These are phyloP conservation scores for Meteorus sp. DNA, from an alignment of 1,140 invertebrate species.

Conservation along the genomic window DNA sequence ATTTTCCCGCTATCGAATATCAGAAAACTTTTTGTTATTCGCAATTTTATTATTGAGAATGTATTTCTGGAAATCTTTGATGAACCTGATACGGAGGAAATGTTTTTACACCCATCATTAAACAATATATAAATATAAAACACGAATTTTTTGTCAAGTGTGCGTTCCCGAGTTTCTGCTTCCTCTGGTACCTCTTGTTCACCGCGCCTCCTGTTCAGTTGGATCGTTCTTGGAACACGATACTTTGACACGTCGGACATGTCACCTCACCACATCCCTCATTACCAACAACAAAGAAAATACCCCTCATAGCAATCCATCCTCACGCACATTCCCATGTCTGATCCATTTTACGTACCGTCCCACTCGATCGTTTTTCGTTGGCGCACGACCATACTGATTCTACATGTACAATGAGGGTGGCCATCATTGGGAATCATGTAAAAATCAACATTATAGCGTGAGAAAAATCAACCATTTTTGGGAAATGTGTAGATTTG, in stretches of 20 bases:
- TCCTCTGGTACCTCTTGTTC: neutral
- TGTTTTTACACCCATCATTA: neutral
- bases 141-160: too few relatives aligned
- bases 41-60: too few relatives aligned
- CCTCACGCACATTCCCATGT: constrained; percentile 52
- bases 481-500: too few relatives aligned
- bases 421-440: constrained; percentile 23
- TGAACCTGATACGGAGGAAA: neutral
- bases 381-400: constrained; percentile 40
- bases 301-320: constrained; percentile 40
- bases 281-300: constrained; percentile 3
- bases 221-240: neutral
- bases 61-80: too few relatives aligned
- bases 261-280: neutral
- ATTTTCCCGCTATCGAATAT: too few relatives aligned
- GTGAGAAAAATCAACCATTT: neutral
- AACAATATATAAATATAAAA: too few relatives aligned
- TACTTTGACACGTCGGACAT: too few relatives aligned
- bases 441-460: constrained; percentile 9
- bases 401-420: constrained; percentile 35
- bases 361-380: constrained; percentile 24
- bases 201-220: too few relatives aligned
- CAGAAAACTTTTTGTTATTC: too few relatives aligned
- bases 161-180: too few relatives aligned
- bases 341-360: constrained; percentile 57